These are phyloP conservation scores for Drosophila kohkoa DNA, from an alignment of 1,140 invertebrate genomes.

Conservation along the genomic window DNA sequence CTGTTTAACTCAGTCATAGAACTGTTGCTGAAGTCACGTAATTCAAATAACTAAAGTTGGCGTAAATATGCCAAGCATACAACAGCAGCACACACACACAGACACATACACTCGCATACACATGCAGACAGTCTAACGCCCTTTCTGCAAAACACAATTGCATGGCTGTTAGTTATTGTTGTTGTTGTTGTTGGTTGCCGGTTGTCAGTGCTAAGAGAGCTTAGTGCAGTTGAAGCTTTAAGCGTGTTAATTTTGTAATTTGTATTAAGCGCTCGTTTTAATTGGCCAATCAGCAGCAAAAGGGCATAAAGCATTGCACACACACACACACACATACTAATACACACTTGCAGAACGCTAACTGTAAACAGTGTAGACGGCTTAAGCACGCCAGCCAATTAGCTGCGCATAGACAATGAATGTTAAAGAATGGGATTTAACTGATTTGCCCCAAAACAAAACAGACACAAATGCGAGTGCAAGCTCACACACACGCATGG, in stretches of 20 bases:
- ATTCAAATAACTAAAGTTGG: slow-evolving; percentile 83
- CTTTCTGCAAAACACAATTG: slow-evolving; percentile 67
- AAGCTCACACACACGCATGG: neutral
- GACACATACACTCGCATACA: slow-evolving; percentile 21
- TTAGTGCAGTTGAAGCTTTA: slow-evolving; percentile 48
- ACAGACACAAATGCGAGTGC: neutral
- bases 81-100: slow-evolving; percentile 36
- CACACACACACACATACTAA: neutral
- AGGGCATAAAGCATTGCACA: slow-evolving; percentile 43
- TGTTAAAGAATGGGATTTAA: slow-evolving; percentile 23
- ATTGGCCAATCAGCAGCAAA: slow-evolving; percentile 50
- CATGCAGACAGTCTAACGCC: slow-evolving; percentile 42
- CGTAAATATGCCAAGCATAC: slow-evolving; percentile 78
- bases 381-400: slow-evolving; percentile 45
- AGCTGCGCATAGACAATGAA: slow-evolving; percentile 23
- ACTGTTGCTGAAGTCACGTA: slow-evolving; percentile 82
- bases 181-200: slow-evolving; percentile 18
- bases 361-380: slow-evolving; percentile 5
- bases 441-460: slow-evolving; percentile 1
- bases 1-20: slow-evolving; percentile 71
- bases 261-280: slow-evolving; percentile 55
- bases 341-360: neutral
- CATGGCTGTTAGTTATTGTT: slow-evolving; percentile 49
- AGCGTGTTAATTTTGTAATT: slow-evolving; percentile 58
- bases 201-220: slow-evolving; percentile 47